Evolutionary conservation across 2,797 vertebrate genomes (phyloP).

Genomic region (Steatocranus sp.): DNA sequence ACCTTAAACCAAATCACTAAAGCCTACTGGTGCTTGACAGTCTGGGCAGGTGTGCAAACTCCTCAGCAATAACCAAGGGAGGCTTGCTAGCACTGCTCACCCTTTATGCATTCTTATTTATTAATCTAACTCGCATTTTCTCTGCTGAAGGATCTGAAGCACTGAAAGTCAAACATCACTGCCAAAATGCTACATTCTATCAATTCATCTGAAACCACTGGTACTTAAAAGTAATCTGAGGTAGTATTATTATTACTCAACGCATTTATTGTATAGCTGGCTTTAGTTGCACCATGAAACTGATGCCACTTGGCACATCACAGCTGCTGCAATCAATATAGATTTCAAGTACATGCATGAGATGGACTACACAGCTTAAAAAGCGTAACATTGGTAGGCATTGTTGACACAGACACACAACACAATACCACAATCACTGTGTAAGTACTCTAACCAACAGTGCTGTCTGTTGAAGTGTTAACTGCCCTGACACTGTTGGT

Average conservation of each 20-base stretch:
- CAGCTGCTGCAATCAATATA: not conserved
- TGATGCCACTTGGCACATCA: not conserved
- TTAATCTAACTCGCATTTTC: slow-evolving; percentile 54
- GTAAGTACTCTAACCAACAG: slow-evolving; percentile 31
- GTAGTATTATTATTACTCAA: not conserved
- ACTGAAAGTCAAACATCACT: slow-evolving; percentile 48
- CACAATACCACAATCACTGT: slow-evolving; percentile 54
- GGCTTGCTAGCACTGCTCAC: slow-evolving; percentile 43
- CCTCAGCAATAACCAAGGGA: slow-evolving; percentile 59
- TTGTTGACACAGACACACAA: slow-evolving; percentile 50
- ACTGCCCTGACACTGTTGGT: slow-evolving; percentile 61
- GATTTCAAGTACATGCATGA: not conserved
- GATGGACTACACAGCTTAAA: not conserved
- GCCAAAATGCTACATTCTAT: not conserved
- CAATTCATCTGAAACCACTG: not conserved
- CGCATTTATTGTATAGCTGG: not conserved
- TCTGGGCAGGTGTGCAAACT: slow-evolving; percentile 65
- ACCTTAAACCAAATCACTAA: slow-evolving; percentile 76
- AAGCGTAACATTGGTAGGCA: not conserved
- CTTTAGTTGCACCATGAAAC: not conserved
- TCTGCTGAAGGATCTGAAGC: slow-evolving; percentile 40
- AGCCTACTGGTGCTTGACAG: slow-evolving; percentile 75
- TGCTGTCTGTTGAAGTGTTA: slow-evolving; percentile 62
- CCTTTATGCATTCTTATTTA: slow-evolving; percentile 71
- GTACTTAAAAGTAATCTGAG: not conserved